These are phyloP conservation scores for Hylyphantes graminicola DNA, from an alignment of 1,140 invertebrate species.

Conservation along the genomic window DNA sequence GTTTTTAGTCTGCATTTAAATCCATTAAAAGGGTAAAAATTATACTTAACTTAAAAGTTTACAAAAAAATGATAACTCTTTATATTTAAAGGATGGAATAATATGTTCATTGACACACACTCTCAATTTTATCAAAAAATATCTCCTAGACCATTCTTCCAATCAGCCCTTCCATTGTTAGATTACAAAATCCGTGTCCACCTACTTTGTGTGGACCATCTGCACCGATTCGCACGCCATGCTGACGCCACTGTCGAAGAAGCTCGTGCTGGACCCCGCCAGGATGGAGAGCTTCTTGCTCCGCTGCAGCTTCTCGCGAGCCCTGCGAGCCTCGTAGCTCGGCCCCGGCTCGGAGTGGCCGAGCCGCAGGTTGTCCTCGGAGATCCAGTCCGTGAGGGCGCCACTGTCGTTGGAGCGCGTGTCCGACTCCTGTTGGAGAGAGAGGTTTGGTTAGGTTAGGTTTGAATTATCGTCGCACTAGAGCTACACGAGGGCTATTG, in stretches of 20 bases:
- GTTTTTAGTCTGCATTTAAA: no score
- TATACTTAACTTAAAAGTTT: no score
- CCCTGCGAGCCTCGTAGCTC: neutral
- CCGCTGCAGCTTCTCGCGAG: neutral
- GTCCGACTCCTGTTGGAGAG: conserved; percentile 33
- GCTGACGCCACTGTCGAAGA: conserved; percentile 84
- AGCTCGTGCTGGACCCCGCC: conserved; percentile 65
- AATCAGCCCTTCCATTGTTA: no score
- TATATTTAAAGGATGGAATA: no score
- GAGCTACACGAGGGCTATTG: no score
- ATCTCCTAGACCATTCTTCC: neutral
- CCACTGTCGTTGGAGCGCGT: conserved; percentile 77
- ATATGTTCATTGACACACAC: no score
- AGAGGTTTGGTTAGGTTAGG: no score
- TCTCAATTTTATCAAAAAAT: neutral
- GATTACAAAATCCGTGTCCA: neutral
- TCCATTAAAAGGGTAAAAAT: no score
- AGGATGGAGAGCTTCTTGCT: conserved; percentile 48
- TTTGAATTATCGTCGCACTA: no score
- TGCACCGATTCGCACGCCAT: conserved; percentile 68
- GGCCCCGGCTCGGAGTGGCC: neutral
- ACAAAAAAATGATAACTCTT: no score
- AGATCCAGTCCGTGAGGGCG: conserved; percentile 74
- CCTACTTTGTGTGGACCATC: conserved; percentile 20
- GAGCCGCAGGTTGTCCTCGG: conserved; percentile 37